Evolutionary conservation across 2,113 vertebrate species (phyloP).

Genomic region (Climacteris rufus): DNA sequence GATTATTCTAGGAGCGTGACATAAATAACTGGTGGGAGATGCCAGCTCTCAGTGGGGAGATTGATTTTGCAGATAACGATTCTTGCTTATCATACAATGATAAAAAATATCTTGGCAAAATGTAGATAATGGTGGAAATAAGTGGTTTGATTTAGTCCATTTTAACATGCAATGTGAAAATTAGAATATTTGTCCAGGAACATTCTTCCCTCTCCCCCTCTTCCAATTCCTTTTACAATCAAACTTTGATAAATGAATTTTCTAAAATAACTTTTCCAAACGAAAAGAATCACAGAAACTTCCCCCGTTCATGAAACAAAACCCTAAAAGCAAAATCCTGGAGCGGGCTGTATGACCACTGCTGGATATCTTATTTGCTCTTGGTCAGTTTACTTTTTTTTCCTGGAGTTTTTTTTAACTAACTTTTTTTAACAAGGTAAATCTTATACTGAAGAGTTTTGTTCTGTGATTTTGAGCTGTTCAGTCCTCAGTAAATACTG

Average conservation of each 20-base stretch:
- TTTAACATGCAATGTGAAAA: background rate
- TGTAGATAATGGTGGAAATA: background rate
- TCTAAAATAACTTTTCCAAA: background rate
- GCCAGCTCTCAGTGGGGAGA: background rate
- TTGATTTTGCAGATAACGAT: background rate
- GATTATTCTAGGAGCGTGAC: background rate
- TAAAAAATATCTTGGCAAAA: background rate
- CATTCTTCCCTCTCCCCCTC: accelerated
- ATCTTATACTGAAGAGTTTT: background rate
- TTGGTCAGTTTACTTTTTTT: background rate
- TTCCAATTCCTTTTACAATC: background rate
- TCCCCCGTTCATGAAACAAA: background rate
- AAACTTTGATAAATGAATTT: background rate
- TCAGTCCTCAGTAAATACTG: background rate
- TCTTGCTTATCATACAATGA: background rate
- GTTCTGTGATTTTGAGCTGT: background rate
- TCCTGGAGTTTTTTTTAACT: background rate
- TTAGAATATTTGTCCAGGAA: background rate
- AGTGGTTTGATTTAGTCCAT: background rate
- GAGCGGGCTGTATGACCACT: background rate
- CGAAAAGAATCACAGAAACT: background rate
- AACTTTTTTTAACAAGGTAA: background rate
- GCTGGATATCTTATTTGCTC: background rate
- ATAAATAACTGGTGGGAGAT: background rate
- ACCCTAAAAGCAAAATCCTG: background rate